Evolutionary conservation across 1,140 invertebrate species (phyloP).

Genomic region (Aphidius gifuensis): DNA sequence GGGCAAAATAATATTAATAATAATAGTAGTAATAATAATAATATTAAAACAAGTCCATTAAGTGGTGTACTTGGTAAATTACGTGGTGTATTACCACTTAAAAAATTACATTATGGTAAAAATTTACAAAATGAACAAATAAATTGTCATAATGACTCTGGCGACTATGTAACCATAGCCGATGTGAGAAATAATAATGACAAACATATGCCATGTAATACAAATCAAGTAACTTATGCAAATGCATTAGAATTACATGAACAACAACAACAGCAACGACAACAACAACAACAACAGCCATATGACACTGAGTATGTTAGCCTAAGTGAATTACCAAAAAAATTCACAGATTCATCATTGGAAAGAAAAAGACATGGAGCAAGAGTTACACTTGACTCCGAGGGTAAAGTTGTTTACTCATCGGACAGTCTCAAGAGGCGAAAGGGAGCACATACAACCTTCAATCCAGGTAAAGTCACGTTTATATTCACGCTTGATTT

Average conservation of each 20-base stretch:
- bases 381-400: conserved; percentile 79
- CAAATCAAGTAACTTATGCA: conserved; percentile 46
- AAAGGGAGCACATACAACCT: conserved; percentile 79
- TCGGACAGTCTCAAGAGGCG: conserved; percentile 81
- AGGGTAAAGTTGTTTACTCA: conserved; percentile 85
- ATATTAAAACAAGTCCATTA: conserved; percentile 39
- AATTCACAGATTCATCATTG: conserved; percentile 48
- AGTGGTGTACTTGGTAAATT: conserved; percentile 51
- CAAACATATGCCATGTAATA: conserved; percentile 58
- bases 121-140: conserved; percentile 33
- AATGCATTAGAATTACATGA: conserved; percentile 43
- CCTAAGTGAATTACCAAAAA: conserved; percentile 70
- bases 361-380: conserved; percentile 67
- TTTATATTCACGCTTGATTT: background rate
- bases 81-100: conserved; percentile 47
- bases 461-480: conserved; percentile 66
- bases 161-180: conserved; percentile 81
- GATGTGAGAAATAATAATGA: conserved; percentile 75
- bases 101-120: conserved; percentile 52
- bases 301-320: conserved; percentile 74
- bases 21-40: background rate
- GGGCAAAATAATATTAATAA: background rate
- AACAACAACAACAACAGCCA: conserved; percentile 29
- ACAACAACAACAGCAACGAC: background rate
- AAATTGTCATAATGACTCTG: conserved; percentile 59